A percentile compares a stretch with the other conserved stretches of the same genome.
phyloP scores from a whole-genome alignment of 2,888 invertebrate species.

The Tortrix viridana region DNA sequence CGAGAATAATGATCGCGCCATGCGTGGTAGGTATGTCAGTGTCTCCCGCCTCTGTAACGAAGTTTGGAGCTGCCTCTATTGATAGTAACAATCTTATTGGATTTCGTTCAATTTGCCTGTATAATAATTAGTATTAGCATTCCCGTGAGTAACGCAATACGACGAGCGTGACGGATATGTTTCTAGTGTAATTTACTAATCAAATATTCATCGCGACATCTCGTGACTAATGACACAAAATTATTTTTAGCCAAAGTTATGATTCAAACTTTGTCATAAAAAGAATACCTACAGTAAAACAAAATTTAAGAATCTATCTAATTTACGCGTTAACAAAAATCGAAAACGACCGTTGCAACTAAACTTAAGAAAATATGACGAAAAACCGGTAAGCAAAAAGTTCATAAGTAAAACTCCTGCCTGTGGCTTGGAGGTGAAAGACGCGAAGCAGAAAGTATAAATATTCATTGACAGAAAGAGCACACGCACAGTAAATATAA shows the following conservation, averaged over 20 bases:
- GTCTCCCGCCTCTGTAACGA: constrained; percentile 21
- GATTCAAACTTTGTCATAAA: background rate
- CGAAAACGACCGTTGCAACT: constrained; percentile 42
- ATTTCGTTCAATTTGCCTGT: constrained; percentile 33
- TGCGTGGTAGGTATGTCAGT: constrained; percentile 8
- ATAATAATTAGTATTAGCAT: constrained; percentile 19
- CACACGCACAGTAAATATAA: constrained; percentile 80
- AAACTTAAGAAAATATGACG: constrained; percentile 55
- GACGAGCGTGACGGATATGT: background rate
- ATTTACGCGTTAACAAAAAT: constrained; percentile 15
- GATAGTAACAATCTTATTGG: constrained; percentile 28
- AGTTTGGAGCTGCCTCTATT: constrained; percentile 28
- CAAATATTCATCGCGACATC: background rate
- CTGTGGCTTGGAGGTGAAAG: constrained; percentile 70
- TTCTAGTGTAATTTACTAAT: background rate
- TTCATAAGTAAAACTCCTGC: constrained; percentile 65
- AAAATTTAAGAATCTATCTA: constrained; percentile 6
- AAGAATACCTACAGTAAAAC: constrained; percentile 4
- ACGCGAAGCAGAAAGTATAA: constrained; percentile 73
- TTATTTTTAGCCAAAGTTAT: background rate
- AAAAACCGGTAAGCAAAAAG: constrained; percentile 66
- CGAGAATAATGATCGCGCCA: constrained; percentile 35
- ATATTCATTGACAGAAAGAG: constrained; percentile 75
- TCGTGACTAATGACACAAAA: background rate
- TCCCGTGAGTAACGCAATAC: constrained; percentile 16